These are phyloP conservation scores for Tenebrio molitor DNA, from an alignment of 1,140 invertebrate species.

Conservation along the genomic window DNA sequence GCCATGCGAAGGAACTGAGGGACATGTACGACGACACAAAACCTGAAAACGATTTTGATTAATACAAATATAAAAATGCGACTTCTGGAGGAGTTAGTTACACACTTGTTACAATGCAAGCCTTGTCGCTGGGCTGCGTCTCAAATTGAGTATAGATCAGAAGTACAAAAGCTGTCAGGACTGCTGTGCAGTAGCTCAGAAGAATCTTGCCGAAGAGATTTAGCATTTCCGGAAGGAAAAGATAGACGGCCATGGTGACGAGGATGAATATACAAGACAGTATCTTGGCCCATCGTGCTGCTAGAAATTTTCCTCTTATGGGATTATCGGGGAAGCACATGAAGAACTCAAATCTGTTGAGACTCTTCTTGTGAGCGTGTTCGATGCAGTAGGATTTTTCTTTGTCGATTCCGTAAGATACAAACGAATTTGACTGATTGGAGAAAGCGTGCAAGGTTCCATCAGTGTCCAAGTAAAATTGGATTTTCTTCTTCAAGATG, in stretches of 20 bases:
- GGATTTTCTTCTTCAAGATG: conserved; percentile 12
- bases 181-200: conserved; percentile 63
- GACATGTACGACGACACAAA: conserved; percentile 50
- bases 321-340: conserved; percentile 8
- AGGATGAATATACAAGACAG: conserved; percentile 64
- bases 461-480: conserved; percentile 9
- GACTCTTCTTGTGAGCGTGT: conserved; percentile 42
- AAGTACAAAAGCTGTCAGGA: conserved; percentile 57
- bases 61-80: not conserved
- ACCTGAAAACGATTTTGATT: conserved; percentile 51
- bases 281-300: conserved; percentile 56
- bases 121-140: not conserved
- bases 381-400: conserved; percentile 56
- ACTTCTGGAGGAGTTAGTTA: not conserved
- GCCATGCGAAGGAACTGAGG: conserved; percentile 82
- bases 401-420: not conserved
- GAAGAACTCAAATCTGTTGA: conserved; percentile 49
- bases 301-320: conserved; percentile 47
- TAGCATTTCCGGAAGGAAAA: conserved; percentile 59
- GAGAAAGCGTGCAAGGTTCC: conserved; percentile 15
- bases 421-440: conserved; percentile 8
- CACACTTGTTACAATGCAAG: conserved; percentile 52
- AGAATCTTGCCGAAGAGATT: conserved; percentile 65
- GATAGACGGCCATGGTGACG: conserved; percentile 64
- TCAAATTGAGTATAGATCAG: conserved; percentile 48